Evolutionary conservation across 2,888 invertebrate species (phyloP).

Genomic region (Tipula lateralis): DNA sequence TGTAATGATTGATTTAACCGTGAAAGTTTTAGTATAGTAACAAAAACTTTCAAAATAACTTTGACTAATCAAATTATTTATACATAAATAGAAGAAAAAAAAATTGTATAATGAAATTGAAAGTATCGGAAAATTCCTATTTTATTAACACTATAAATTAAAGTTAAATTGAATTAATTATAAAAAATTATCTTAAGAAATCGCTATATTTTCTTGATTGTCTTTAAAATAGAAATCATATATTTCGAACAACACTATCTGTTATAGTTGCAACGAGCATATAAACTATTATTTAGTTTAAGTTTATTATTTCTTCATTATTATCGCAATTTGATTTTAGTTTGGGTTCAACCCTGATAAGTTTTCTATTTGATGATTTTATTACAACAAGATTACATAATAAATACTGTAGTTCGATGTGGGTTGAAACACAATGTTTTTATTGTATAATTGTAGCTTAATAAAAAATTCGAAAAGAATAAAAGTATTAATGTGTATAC

Average conservation of each 20-base stretch:
- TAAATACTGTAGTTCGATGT: neutral
- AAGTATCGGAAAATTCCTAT: neutral
- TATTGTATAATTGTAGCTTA: neutral
- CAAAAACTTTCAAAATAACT: conserved; percentile 4
- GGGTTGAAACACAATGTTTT: neutral
- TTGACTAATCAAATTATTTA: neutral
- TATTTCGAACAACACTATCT: neutral
- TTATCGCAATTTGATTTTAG: neutral
- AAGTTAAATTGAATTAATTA: neutral
- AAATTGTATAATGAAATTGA: neutral
- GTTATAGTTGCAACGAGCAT: neutral
- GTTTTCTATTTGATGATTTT: neutral
- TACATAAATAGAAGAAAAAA: neutral
- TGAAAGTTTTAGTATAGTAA: neutral
- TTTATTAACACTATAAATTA: neutral
- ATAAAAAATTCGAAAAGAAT: no score
- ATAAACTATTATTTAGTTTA: neutral
- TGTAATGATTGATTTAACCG: conserved; percentile 14
- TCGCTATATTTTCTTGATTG: neutral
- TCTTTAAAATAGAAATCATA: neutral
- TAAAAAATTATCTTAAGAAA: neutral
- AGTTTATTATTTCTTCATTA: neutral
- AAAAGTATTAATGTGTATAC: neutral
- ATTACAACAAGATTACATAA: neutral
- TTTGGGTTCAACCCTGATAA: neutral